These are phyloP conservation scores for Sarcophaga subvicina DNA, from an alignment of 2,888 invertebrate species.

Conservation along the genomic window DNA sequence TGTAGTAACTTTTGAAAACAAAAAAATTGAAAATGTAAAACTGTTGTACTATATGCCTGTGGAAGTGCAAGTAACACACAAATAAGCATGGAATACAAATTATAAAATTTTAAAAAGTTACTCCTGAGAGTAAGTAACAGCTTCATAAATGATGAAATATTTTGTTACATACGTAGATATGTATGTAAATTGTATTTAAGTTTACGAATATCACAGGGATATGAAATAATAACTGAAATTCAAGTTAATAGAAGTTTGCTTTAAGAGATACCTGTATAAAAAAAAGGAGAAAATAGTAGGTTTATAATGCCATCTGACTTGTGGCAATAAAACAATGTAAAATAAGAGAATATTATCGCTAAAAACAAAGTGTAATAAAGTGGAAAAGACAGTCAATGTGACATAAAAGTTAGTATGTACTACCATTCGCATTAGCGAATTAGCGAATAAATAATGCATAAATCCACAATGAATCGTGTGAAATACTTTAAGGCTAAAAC, in stretches of 20 bases:
- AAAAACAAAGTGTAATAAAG: not conserved
- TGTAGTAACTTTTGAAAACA: too few relatives aligned
- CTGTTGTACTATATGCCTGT: too few relatives aligned
- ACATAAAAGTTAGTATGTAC: not conserved
- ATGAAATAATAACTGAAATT: not conserved
- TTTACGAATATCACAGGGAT: too few relatives aligned
- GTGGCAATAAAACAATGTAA: too few relatives aligned
- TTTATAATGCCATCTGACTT: too few relatives aligned
- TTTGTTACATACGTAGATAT: not conserved
- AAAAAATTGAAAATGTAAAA: too few relatives aligned
- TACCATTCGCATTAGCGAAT: conserved; percentile 11
- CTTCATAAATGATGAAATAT: not conserved
- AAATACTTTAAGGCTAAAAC: not conserved
- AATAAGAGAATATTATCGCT: too few relatives aligned
- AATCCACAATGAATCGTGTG: conserved; percentile 9
- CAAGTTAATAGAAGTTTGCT: not conserved
- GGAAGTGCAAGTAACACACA: too few relatives aligned
- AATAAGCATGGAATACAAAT: too few relatives aligned
- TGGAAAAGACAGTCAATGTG: not conserved
- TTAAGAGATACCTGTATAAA: too few relatives aligned
- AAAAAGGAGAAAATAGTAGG: too few relatives aligned
- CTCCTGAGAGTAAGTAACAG: not conserved
- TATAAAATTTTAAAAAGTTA: not conserved
- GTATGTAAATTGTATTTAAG: too few relatives aligned
- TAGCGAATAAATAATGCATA: conserved; percentile 49